Conservation (phyloP, 2,888 invertebrate species). For the Therioaphis trifolii region DNA sequence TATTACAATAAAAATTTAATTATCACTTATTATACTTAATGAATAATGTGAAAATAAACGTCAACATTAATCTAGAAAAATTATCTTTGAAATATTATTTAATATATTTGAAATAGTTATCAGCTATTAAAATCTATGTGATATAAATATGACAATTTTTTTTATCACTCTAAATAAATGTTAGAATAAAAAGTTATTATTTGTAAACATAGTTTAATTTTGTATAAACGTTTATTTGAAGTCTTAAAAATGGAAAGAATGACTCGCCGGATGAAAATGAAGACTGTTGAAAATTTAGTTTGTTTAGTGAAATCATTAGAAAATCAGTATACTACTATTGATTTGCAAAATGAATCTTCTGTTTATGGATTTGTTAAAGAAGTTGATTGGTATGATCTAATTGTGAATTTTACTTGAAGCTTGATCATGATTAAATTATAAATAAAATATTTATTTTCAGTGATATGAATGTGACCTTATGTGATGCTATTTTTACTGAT, state of each 20-base stretch:
- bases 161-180: neutral
- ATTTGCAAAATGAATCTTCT: conserved; percentile 63
- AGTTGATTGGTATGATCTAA: conserved; percentile 58
- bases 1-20: too few species aligned
- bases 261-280: conserved; percentile 44
- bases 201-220: neutral
- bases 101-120: too few species aligned
- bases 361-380: conserved; percentile 58
- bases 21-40: too few species aligned
- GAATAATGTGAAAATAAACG: too few species aligned
- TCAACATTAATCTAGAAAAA: too few species aligned
- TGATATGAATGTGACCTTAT: conserved; percentile 60
- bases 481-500: conserved; percentile 55
- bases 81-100: too few species aligned
- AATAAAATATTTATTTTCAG: conserved; percentile 36
- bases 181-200: neutral
- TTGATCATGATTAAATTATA: conserved; percentile 16
- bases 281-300: conserved; percentile 58
- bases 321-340: conserved; percentile 51
- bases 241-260: conserved; percentile 11
- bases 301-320: conserved; percentile 61
- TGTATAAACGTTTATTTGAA: neutral
- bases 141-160: too few species aligned
- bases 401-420: neutral
- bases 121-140: too few species aligned